Evolutionary conservation across 2,888 invertebrate species (phyloP).

Genomic region (Mesorhabditis spiculigera): DNA sequence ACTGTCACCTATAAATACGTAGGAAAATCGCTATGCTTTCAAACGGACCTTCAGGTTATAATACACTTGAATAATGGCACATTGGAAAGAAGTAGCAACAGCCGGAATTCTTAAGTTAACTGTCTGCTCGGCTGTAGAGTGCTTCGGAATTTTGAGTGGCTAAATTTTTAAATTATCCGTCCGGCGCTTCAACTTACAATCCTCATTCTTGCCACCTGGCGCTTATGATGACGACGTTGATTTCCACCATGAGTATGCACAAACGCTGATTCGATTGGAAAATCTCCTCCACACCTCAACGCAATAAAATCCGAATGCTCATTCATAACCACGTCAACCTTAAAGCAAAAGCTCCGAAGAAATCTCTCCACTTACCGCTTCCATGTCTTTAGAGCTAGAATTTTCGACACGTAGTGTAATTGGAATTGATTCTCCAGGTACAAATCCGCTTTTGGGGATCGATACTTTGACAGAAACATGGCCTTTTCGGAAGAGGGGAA

Average conservation of each 20-base stretch:
- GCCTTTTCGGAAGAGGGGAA: not conserved
- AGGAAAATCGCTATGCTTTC: not conserved
- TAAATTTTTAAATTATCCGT: not conserved
- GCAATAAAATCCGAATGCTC: not conserved
- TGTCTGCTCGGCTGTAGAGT: not conserved
- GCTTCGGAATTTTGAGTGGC: slow-evolving; percentile 5
- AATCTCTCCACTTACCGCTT: not conserved
- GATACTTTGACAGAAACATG: slow-evolving; percentile 3
- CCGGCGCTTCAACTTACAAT: not conserved
- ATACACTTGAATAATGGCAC: slow-evolving; percentile 1
- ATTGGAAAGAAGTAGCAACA: not conserved
- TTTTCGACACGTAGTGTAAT: not conserved
- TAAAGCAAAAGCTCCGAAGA: not conserved
- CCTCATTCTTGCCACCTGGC: not conserved
- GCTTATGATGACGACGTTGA: not conserved
- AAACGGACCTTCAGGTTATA: not conserved
- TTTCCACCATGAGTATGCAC: not conserved
- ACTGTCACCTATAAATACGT: not conserved
- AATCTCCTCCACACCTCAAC: not conserved
- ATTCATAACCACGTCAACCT: not conserved
- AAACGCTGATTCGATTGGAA: slow-evolving; percentile 4
- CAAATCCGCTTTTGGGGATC: not conserved
- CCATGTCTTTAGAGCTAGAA: not conserved
- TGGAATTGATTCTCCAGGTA: not conserved
- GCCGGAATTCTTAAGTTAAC: not conserved